These are phyloP conservation scores for Zaprionus ornatus DNA, from an alignment of 1,140 invertebrate species.

Conservation along the genomic window DNA sequence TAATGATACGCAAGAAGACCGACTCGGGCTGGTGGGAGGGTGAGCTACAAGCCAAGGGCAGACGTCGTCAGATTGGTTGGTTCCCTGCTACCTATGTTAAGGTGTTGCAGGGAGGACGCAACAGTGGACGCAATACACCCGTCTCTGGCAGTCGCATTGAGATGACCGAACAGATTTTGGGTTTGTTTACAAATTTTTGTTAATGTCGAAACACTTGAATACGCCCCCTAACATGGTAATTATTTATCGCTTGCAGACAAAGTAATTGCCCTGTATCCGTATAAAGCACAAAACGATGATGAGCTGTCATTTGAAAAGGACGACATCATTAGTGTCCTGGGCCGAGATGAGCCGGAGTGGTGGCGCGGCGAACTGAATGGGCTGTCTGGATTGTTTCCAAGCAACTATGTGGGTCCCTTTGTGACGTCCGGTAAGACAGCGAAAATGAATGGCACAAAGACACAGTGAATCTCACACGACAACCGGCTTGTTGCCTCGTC, in stretches of 20 bases:
- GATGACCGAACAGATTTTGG: slow-evolving; percentile 85
- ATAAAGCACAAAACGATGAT: slow-evolving; percentile 96
- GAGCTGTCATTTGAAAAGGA: slow-evolving; percentile 97
- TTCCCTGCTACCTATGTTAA: slow-evolving; percentile 99
- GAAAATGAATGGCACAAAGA: slow-evolving; percentile 62
- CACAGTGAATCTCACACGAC: slow-evolving; percentile 68
- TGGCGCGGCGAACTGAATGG: slow-evolving; percentile 97
- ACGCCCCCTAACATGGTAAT: neutral
- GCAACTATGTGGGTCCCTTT: slow-evolving; percentile 91
- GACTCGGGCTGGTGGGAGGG: slow-evolving; percentile 99
- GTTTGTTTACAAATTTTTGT: slow-evolving; percentile 42
- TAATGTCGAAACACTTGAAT: neutral
- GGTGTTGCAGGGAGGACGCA: slow-evolving; percentile 87
- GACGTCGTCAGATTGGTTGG: slow-evolving; percentile 97
- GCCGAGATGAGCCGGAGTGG: slow-evolving; percentile 97
- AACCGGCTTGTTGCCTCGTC: neutral
- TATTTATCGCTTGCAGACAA: slow-evolving; percentile 87
- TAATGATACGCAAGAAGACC: slow-evolving; percentile 98
- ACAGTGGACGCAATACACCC: slow-evolving; percentile 90
- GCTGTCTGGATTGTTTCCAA: slow-evolving; percentile 94
- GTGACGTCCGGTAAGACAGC: slow-evolving; percentile 83
- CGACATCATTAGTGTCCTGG: slow-evolving; percentile 95
- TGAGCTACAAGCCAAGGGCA: slow-evolving; percentile 98
- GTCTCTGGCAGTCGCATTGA: slow-evolving; percentile 85
- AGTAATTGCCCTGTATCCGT: slow-evolving; percentile 96